Conservation (phyloP, 2,888 invertebrate species). For the Erebia aethiops region DNA sequence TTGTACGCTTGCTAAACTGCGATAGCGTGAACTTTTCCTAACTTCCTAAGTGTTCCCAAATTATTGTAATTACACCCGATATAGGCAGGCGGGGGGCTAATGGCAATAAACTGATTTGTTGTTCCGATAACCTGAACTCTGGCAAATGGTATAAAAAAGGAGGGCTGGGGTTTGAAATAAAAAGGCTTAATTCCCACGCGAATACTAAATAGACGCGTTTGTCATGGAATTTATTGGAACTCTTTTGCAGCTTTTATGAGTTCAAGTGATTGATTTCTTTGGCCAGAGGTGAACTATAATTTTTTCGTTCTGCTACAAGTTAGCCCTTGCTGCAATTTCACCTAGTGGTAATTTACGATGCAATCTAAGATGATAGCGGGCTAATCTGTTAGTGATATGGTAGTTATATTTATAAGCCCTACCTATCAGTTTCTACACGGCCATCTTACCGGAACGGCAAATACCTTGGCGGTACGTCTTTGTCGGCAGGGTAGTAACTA, state of each 20-base stretch:
- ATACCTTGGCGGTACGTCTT: too few species aligned
- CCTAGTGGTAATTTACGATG: too few species aligned
- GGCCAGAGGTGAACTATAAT: too few species aligned
- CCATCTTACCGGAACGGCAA: too few species aligned
- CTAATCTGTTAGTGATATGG: too few species aligned
- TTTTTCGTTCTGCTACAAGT: too few species aligned
- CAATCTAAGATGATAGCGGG: too few species aligned
- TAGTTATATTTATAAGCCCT: too few species aligned
- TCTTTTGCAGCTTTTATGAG: not conserved
- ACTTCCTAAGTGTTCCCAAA: slow-evolving; percentile 19
- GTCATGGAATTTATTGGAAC: not conserved
- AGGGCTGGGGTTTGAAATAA: slow-evolving; percentile 1
- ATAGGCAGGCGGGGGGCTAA: slow-evolving; percentile 25
- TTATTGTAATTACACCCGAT: slow-evolving; percentile 29
- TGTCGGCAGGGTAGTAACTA: too few species aligned
- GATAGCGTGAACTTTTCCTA: slow-evolving; percentile 2
- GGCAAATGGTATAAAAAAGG: slow-evolving; percentile 19
- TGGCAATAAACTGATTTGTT: slow-evolving; percentile 33
- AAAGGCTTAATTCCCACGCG: not conserved
- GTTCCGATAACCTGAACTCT: slow-evolving; percentile 29
- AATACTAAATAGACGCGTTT: not conserved
- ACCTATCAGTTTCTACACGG: too few species aligned
- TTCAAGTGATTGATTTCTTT: not conserved
- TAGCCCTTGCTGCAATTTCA: too few species aligned
- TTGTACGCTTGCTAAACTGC: not conserved